Percentiles rank a stretch among this genome's conserved stretches.
Conservation (phyloP, 2,797 vertebrate genomes). For the Diplodus puntazzo region DNA sequence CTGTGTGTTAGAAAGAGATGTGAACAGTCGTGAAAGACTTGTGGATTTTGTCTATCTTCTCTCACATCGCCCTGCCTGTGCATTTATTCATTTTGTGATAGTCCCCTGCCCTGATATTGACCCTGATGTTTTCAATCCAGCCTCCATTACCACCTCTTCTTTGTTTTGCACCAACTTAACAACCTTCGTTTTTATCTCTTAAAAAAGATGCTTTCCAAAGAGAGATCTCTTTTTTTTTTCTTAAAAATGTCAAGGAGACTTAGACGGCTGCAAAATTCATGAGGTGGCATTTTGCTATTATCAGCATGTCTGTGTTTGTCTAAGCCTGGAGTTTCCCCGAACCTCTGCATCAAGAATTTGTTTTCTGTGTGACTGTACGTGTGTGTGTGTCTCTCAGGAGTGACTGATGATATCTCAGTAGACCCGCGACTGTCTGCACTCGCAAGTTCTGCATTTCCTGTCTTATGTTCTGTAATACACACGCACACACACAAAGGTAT, state of each 20-base stretch:
- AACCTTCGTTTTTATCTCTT: conserved; percentile 23
- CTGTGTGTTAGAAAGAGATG: background rate
- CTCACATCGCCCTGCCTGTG: background rate
- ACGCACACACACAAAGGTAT: conserved; percentile 29
- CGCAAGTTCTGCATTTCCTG: conserved; percentile 46
- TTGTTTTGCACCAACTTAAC: conserved; percentile 22
- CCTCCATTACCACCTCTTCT: conserved; percentile 13
- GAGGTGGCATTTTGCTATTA: conserved; percentile 63
- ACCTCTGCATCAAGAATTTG: conserved; percentile 41
- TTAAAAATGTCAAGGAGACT: conserved; percentile 74
- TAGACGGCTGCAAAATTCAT: conserved; percentile 70
- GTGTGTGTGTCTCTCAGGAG: conserved; percentile 35
- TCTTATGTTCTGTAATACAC: conserved; percentile 30
- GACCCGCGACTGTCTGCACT: conserved; percentile 45
- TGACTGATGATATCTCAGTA: conserved; percentile 68
- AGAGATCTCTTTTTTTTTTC: conserved; percentile 17
- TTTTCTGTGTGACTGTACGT: conserved; percentile 40
- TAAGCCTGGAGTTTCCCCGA: conserved; percentile 50
- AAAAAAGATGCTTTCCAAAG: conserved; percentile 42
- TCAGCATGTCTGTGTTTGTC: conserved; percentile 52
- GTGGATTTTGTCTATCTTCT: background rate
- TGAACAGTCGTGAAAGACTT: background rate
- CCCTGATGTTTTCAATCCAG: conserved; percentile 17
- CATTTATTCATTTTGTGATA: conserved; percentile 31
- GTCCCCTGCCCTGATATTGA: conserved; percentile 11